A percentile compares a stretch with the other conserved stretches of the same genome.
phyloP scores from a whole-genome alignment of 2,888 invertebrate species.

The Drosophila seclusa region DNA sequence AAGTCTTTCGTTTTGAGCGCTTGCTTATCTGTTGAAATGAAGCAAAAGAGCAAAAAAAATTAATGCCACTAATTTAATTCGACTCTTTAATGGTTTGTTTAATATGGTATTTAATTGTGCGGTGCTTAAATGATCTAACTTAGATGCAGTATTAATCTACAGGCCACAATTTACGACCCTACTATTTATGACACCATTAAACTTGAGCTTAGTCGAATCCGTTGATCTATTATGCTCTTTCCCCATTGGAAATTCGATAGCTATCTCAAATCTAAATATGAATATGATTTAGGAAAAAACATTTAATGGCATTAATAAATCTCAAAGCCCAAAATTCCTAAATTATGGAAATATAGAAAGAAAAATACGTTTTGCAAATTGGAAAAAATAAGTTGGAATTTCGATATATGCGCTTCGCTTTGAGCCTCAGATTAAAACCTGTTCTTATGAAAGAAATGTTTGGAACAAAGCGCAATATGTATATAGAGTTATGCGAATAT shows the following conservation, averaged over 20 bases:
- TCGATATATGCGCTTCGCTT: conserved; percentile 19
- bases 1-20: conserved; percentile 72
- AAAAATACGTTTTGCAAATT: conserved; percentile 15
- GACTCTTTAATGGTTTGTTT: conserved; percentile 12
- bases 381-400: conserved; percentile 8
- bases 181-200: conserved; percentile 2
- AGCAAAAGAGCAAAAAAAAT: conserved; percentile 12
- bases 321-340: conserved; percentile 13
- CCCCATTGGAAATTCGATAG: background rate
- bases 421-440: conserved; percentile 16
- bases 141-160: background rate
- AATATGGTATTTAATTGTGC: conserved; percentile 24
- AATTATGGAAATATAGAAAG: background rate
- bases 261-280: conserved; percentile 14
- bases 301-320: conserved; percentile 27
- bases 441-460: conserved; percentile 24
- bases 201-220: conserved; percentile 21
- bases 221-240: background rate
- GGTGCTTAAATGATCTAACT: background rate
- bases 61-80: conserved; percentile 31
- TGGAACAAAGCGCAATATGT: conserved; percentile 11
- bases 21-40: conserved; percentile 47
- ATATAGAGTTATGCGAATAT: conserved; percentile 23
- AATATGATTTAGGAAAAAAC: conserved; percentile 6
- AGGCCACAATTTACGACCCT: background rate